Percentiles rank a stretch among this genome's conserved stretches.
phyloP scores from a whole-genome alignment of 1,140 invertebrate species.

The Octopus bimaculoides region DNA sequence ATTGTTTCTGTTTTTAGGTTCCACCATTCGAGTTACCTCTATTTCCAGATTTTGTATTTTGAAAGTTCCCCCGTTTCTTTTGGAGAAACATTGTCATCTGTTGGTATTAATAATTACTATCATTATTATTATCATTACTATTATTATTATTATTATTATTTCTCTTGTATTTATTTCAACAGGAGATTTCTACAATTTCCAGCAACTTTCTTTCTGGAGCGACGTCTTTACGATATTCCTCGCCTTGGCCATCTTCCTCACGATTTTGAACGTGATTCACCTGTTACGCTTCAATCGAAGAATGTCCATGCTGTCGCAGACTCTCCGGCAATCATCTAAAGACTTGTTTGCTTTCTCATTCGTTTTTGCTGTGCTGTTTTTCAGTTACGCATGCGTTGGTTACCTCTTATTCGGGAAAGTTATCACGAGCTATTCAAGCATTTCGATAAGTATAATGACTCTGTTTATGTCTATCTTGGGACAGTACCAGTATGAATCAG shows the following conservation, averaged over 20 bases:
- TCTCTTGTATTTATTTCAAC: constrained; percentile 14
- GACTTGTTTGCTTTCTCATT: constrained; percentile 52
- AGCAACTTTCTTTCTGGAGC: constrained; percentile 40
- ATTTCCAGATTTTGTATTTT: too few species aligned
- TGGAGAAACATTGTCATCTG: too few species aligned
- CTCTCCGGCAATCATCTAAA: constrained; percentile 43
- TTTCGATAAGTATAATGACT: constrained; percentile 46
- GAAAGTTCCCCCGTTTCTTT: too few species aligned
- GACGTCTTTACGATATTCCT: constrained; percentile 57
- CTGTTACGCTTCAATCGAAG: constrained; percentile 61
- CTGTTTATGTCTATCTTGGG: constrained; percentile 40
- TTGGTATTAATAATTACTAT: too few species aligned
- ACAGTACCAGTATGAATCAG: constrained; percentile 25
- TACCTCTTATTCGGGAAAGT: constrained; percentile 57
- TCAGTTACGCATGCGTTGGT: constrained; percentile 52
- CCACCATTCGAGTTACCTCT: too few species aligned
- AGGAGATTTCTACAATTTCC: constrained; percentile 44
- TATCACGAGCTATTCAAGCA: constrained; percentile 56
- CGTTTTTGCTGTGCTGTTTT: constrained; percentile 46
- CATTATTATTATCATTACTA: too few species aligned
- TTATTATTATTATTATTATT: too few species aligned
- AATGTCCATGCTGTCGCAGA: constrained; percentile 55
- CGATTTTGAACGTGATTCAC: constrained; percentile 59
- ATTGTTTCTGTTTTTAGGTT: too few species aligned
- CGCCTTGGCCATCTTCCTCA: constrained; percentile 58